Evolutionary conservation across 2,113 vertebrate genomes (phyloP), one percentile per base, ranked within the genome.

Genomic region (Ploceus nigricollis): DNA sequence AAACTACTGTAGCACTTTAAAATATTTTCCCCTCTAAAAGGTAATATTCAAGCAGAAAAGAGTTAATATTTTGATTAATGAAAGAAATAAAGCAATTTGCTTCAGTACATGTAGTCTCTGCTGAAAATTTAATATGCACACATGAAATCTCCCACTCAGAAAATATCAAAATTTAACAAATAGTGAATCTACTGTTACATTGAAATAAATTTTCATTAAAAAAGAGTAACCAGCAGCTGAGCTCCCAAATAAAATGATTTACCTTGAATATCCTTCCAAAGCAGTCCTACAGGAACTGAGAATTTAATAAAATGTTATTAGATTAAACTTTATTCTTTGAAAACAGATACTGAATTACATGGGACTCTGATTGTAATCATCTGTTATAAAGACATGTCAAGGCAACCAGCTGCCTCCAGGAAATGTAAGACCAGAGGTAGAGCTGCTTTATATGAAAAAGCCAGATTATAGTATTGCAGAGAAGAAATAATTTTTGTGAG

Each of bases 331-430:
- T 82, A 54, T 93, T 90, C 53, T 96, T 83, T 95, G 90, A 89
- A 97, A 97, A 94, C 42, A 73, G 69, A 48, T 94, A 86, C 60
- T 70, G 77, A 93, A 92, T 94, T 87, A 82, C 66, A 86, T 35
- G 13, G 15, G n/a, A 65, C 54, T 85, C 45, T 87, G 83, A 93
- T 95, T 93, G 64, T 82, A 93, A 92, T 82, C 57, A 94, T 97
- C 56, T 31, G 7, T 97, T 97, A 95, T 94, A 92, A 94, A 95
- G 89, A 95, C 78, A 91, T 23, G 18, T 93, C 84, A 90, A 93
- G 84, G 48, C 54, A 94, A 95, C 73, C 30, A n/a, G 8, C 24
- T 83, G 50, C 64, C 66, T 97, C 39, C 19, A 78, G 72, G 58
- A 95, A 97, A 94, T 42, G 37, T 48, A 75, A 81, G 40, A 71